Conservation (phyloP, 2,888 invertebrate genomes). For the Slavum lentiscoides region DNA sequence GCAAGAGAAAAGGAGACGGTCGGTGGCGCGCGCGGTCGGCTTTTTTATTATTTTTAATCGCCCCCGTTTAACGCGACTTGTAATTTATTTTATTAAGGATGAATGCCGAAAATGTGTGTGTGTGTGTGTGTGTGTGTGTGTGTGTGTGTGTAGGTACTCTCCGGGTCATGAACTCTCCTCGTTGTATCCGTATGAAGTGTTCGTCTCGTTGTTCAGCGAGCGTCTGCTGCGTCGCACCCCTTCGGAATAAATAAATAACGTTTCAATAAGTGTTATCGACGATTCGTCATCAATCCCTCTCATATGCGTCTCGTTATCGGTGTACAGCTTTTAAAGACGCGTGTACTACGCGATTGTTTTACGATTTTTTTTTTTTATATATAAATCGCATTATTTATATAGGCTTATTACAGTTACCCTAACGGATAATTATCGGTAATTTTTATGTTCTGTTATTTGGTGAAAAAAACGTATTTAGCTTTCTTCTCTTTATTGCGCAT, state of each 20-base stretch:
- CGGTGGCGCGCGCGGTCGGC: not conserved
- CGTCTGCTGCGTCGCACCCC: not conserved
- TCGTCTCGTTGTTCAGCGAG: not conserved
- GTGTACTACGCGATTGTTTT: not conserved
- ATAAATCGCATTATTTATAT: no score
- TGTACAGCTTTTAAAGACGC: not conserved
- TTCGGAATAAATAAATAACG: not conserved
- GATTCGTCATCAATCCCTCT: not conserved
- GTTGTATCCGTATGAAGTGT: not conserved
- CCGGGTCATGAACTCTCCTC: not conserved
- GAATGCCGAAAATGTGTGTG: conserved; percentile 3
- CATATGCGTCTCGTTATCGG: not conserved
- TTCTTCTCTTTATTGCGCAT: no score
- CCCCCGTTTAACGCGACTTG: not conserved
- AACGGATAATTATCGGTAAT: not conserved
- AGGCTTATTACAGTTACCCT: not conserved
- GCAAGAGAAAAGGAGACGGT: not conserved
- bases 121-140: no score
- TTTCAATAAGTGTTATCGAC: not conserved
- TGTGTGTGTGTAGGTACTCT: not conserved
- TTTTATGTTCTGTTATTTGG: no score
- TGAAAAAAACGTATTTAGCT: no score
- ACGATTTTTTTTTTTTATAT: not conserved
- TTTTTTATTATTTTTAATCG: not conserved
- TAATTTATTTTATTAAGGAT: conserved; percentile 9